Evolutionary conservation across 2,113 vertebrate genomes (phyloP).

Genomic region (Phalacrocorax pelagicus): DNA sequence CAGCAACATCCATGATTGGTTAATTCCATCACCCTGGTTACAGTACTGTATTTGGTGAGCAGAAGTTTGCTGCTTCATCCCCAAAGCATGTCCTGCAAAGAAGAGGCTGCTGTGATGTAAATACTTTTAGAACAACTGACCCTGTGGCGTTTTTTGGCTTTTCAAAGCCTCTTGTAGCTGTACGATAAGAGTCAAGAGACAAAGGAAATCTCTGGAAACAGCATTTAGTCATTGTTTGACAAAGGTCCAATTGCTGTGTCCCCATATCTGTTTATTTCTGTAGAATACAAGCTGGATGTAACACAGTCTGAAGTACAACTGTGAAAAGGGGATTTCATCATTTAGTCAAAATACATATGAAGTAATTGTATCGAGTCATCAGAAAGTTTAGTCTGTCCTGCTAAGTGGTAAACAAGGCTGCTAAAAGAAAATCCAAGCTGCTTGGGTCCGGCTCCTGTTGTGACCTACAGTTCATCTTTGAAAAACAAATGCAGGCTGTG

Average conservation of each 20-base stretch:
- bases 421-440: not conserved
- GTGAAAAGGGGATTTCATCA: not conserved
- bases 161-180: not conserved
- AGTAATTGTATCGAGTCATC: not conserved
- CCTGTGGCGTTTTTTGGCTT: not conserved
- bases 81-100: not conserved
- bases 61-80: not conserved
- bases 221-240: not conserved
- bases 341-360: not conserved
- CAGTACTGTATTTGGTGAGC: rapidly evolving
- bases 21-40: too few species aligned
- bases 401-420: not conserved
- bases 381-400: not conserved
- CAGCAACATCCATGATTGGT: too few species aligned
- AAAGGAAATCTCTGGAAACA: not conserved
- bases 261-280: not conserved
- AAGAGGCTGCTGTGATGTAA: not conserved
- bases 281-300: not conserved
- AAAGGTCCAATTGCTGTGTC: not conserved
- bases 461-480: not conserved
- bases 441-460: not conserved
- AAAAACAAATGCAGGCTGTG: not conserved
- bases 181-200: not conserved
- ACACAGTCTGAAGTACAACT: not conserved
- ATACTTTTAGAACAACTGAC: not conserved